phyloP scores from a whole-genome alignment of 2,113 vertebrate genomes.

The Lamprotornis superbus region DNA sequence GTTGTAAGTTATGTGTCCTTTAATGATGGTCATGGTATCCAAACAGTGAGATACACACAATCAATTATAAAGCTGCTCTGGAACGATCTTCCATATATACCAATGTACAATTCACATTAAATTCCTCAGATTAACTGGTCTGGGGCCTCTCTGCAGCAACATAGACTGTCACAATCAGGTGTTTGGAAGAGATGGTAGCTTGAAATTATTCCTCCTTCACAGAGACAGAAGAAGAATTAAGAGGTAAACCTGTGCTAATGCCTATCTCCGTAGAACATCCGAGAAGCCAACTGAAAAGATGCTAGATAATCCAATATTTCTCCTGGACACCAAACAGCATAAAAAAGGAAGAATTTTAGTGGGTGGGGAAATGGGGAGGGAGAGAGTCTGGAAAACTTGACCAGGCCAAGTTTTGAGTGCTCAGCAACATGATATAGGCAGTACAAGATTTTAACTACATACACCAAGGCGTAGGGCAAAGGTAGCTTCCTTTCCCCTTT shows the following conservation, averaged over 20 bases:
- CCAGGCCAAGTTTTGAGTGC: not conserved
- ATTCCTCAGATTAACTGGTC: not conserved
- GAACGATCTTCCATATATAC: not conserved
- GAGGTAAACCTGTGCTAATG: not conserved
- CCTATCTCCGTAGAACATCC: not conserved
- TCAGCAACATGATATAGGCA: not conserved
- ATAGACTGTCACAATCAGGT: not conserved
- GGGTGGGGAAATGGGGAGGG: not conserved
- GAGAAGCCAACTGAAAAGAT: fast-evolving
- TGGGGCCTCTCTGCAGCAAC: not conserved
- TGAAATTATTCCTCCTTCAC: not conserved
- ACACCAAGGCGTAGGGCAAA: fast-evolving
- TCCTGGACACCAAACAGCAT: not conserved
- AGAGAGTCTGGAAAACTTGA: not conserved
- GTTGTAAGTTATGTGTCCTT: not conserved
- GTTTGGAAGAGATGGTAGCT: not conserved
- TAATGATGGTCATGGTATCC: not conserved
- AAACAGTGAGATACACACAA: not conserved
- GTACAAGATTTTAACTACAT: too few species aligned
- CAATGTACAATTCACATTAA: not conserved
- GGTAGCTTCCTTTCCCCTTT: too few species aligned
- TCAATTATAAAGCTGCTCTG: not conserved
- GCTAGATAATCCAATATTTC: not conserved
- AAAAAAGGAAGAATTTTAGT: not conserved
- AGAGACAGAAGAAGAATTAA: not conserved